Evolutionary conservation across 2,113 vertebrate species (phyloP).

Genomic region (Silurus glanis): DNA sequence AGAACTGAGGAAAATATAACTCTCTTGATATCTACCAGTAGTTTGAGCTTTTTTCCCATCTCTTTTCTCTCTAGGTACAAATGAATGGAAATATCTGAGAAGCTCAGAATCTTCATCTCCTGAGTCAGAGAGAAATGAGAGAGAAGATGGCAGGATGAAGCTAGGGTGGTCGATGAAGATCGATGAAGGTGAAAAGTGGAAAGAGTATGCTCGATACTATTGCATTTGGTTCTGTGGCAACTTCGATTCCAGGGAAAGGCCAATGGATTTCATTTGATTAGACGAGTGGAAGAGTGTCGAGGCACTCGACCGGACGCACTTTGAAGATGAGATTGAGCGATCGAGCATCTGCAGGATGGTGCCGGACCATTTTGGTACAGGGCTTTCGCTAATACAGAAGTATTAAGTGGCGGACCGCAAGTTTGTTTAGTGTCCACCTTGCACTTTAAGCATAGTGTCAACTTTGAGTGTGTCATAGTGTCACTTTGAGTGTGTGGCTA

Average conservation of each 20-base stretch:
- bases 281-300: conserved; percentile 60
- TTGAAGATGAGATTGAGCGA: conserved; percentile 65
- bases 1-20: background rate
- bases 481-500: too few relatives aligned
- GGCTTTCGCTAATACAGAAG: too few relatives aligned
- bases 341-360: background rate
- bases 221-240: conserved; percentile 62
- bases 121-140: background rate
- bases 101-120: background rate
- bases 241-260: conserved; percentile 69
- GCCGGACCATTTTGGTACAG: too few relatives aligned
- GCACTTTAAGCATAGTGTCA: too few relatives aligned
- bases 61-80: background rate
- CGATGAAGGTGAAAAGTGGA: conserved; percentile 29
- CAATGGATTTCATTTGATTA: conserved; percentile 67
- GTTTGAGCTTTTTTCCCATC: background rate
- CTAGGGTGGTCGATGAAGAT: conserved; percentile 4
- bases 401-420: too few relatives aligned
- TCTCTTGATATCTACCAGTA: background rate
- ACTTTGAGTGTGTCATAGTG: too few relatives aligned
- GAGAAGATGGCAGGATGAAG: background rate
- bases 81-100: background rate
- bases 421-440: too few relatives aligned
- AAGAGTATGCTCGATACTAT: conserved; percentile 53
- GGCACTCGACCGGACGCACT: conserved; percentile 70